Evolutionary conservation across 2,888 invertebrate species (phyloP).

Genomic region (Mythimna loreyi): DNA sequence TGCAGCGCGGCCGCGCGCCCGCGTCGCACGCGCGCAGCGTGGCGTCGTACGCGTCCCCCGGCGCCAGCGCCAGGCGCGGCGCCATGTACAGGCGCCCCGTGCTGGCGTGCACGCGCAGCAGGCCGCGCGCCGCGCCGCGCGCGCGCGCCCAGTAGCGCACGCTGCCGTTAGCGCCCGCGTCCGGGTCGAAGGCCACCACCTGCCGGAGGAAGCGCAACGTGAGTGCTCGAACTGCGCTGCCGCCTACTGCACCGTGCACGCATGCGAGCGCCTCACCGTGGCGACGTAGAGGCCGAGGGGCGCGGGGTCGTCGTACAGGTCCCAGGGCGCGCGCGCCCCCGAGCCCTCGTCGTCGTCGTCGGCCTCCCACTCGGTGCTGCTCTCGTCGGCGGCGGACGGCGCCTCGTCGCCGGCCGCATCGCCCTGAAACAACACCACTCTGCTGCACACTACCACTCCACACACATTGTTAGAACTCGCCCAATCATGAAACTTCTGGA

Average conservation of each 20-base stretch:
- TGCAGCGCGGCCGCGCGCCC: constrained; percentile 93
- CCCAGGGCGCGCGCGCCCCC: constrained; percentile 71
- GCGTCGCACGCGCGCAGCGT: constrained; percentile 95
- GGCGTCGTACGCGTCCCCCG: constrained; percentile 86
- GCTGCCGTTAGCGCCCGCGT: constrained; percentile 95
- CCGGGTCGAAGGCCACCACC: constrained; percentile 96
- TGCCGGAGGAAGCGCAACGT: constrained; percentile 72
- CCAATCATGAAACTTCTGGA: constrained; percentile 7
- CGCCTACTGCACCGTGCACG: constrained; percentile 1
- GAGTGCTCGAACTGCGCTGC: not conserved
- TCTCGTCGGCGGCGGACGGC: constrained; percentile 65
- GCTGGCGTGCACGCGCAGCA: constrained; percentile 95
- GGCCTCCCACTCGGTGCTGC: constrained; percentile 77
- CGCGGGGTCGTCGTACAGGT: constrained; percentile 64
- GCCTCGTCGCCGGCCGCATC: constrained; percentile 54
- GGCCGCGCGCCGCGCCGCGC: constrained; percentile 94
- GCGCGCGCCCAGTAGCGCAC: constrained; percentile 93
- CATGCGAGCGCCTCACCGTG: constrained; percentile 71
- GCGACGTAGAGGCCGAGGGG: constrained; percentile 73
- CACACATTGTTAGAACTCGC: constrained; percentile 36
- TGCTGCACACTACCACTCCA: constrained; percentile 65
- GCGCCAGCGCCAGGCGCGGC: constrained; percentile 91
- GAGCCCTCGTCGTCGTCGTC: constrained; percentile 78
- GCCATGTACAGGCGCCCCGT: constrained; percentile 96
- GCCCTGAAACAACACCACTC: constrained; percentile 60